phyloP scores from a whole-genome alignment of 2,113 vertebrate species.

The Centropus bengalensis region DNA sequence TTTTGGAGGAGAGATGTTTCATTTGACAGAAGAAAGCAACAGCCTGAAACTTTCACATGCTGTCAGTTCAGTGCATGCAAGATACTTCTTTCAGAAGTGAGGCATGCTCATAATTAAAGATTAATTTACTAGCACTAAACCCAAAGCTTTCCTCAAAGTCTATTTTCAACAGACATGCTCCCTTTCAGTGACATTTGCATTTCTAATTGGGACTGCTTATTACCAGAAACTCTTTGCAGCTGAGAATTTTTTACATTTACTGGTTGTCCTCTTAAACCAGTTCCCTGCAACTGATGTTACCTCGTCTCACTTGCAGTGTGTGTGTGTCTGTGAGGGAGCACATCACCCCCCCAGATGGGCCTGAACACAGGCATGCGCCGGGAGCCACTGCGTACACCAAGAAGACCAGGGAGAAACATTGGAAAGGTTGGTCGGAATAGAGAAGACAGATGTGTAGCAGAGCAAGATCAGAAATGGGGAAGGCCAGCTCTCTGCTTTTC shows the following conservation, averaged over 20 bases:
- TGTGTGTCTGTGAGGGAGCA: background rate
- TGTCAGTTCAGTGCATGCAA: background rate
- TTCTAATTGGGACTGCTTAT: conserved; percentile 57
- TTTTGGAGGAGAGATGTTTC: background rate
- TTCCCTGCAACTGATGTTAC: background rate
- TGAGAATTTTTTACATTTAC: conserved; percentile 12
- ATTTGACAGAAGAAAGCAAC: background rate
- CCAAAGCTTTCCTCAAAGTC: conserved; percentile 47
- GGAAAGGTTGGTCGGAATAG: background rate
- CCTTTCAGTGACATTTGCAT: conserved; percentile 50
- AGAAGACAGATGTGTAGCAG: background rate
- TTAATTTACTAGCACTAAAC: conserved; percentile 47
- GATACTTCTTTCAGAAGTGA: background rate
- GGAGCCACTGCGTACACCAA: background rate
- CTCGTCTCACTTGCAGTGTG: background rate
- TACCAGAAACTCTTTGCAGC: conserved; percentile 31
- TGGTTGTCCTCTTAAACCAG: conserved; percentile 8
- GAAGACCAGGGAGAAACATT: background rate
- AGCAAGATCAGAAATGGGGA: background rate
- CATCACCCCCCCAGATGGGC: background rate
- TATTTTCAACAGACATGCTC: conserved; percentile 55
- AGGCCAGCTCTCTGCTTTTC: background rate
- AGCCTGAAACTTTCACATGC: background rate
- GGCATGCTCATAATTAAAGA: conserved; percentile 40
- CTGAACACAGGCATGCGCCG: background rate